A percentile compares a stretch with the other conserved stretches of the same genome.
Evolutionary conservation across 2,797 vertebrate genomes (phyloP).

Genomic region (Neoniphon sammara): DNA sequence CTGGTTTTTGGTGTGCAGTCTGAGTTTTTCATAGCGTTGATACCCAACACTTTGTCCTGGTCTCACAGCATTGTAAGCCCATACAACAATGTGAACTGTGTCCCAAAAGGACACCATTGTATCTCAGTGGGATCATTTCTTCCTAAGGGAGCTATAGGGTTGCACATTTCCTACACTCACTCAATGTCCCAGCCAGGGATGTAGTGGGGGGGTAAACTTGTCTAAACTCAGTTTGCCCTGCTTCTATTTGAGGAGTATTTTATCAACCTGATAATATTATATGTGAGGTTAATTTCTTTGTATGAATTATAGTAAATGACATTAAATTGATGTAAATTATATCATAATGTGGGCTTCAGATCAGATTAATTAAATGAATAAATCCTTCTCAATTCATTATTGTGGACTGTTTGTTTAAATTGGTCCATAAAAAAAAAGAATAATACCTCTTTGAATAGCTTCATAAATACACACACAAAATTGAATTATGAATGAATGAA

Average conservation of each 20-base stretch:
- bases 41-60: constrained; percentile 61
- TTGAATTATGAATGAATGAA: too few species aligned
- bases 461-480: too few species aligned
- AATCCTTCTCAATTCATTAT: too few species aligned
- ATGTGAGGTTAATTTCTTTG: too few species aligned
- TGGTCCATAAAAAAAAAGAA: too few species aligned
- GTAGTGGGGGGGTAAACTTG: constrained; percentile 39
- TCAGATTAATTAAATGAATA: too few species aligned
- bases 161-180: constrained; percentile 70
- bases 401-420: too few species aligned
- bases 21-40: constrained; percentile 25
- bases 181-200: constrained; percentile 45
- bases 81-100: constrained; percentile 80
- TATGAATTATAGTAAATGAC: too few species aligned
- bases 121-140: constrained; percentile 61
- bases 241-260: constrained; percentile 18
- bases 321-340: neutral
- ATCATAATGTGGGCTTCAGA: too few species aligned
- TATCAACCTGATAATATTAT: neutral
- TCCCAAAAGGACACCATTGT: constrained; percentile 81
- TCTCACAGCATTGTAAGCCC: constrained; percentile 54
- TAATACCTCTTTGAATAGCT: too few species aligned
- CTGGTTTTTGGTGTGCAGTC: constrained; percentile 25
- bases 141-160: constrained; percentile 78
- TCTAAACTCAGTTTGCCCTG: constrained; percentile 20